phyloP scores from a whole-genome alignment of 2,113 vertebrate species.

The Promerops cafer region DNA sequence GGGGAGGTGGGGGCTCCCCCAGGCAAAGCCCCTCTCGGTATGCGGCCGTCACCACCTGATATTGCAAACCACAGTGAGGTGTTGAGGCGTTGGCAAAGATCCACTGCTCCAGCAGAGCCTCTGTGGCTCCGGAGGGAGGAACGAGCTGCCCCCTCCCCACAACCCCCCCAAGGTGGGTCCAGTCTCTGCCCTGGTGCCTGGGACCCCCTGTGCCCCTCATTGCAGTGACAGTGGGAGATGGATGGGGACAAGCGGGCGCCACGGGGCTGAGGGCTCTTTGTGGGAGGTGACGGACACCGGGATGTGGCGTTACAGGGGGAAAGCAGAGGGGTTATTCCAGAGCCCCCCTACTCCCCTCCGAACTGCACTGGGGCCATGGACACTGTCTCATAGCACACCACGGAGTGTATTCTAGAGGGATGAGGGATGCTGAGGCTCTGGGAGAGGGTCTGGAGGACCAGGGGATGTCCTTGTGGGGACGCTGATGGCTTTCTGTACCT shows the following conservation, averaged over 20 bases:
- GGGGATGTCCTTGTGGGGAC: no score
- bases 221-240: not conserved
- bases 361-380: fast-evolving
- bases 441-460: not conserved
- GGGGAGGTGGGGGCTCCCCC: not conserved
- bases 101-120: not conserved
- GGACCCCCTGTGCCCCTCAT: not conserved
- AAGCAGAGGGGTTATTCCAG: not conserved
- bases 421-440: not conserved
- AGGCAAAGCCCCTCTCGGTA: not conserved
- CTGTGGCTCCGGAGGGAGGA: fast-evolving
- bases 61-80: fast-evolving
- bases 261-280: not conserved
- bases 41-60: fast-evolving
- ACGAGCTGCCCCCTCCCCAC: not conserved
- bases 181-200: fast-evolving
- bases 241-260: fast-evolving
- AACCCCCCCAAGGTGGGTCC: not conserved
- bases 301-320: fast-evolving
- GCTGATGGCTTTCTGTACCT: not conserved
- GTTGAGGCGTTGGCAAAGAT: not conserved
- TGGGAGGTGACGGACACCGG: fast-evolving
- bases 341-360: fast-evolving
- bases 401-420: fast-evolving
- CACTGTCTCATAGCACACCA: fast-evolving